Base-by-base conservation (phyloP, 2,888 invertebrate species). In the Venustoraphidia nigricollis region DNA sequence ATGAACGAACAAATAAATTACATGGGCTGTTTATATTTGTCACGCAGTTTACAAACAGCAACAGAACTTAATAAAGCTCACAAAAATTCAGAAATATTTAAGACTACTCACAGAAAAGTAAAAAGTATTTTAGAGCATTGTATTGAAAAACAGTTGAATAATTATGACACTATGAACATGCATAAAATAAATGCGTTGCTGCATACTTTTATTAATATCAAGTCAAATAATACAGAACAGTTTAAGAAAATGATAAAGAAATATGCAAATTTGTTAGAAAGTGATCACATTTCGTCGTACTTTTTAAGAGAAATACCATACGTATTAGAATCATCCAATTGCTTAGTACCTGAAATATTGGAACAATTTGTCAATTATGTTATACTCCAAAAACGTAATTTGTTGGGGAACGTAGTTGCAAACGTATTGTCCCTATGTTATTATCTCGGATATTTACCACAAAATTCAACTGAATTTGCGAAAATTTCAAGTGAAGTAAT, bases 391-490 rank as follows among this genome's bases (percentile, higher is more conserved):
- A 61, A 64, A 44, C 57, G 66, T 2, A 61, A 66, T 54, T 52
- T 76, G 2, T 59, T 69, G 2, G 75, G 71, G 3, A 72, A 73
- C 51, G 74, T 71, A 40, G 67, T 67, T 2, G 72, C 70, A 54
- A 72, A 70, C 55, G 56, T 74, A 1, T 55, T 75, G 10, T 67
- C 61, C 44, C 64, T 72, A 49, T 68, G 69, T 50, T 76, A 70
- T 55, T 62, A 63, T 55, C 58, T 75, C 10, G 74, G 73, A 34
- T 74, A 74, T 56, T 59, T 61, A 11, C 73, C 76, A 1, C 56
- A 64, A 43, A 62, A 66, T 9, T 54, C 54, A 5, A 58, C 64
- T 2, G 57, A 63, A 36, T 65, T 68, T 17, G 63, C 72, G 43
- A 55, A 65, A 13, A 58, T 58, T 48, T 63, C 66, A 8, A 65